These are phyloP conservation scores for Drosophila cognata DNA, from an alignment of 2,888 invertebrate species.

Conservation along the genomic window DNA sequence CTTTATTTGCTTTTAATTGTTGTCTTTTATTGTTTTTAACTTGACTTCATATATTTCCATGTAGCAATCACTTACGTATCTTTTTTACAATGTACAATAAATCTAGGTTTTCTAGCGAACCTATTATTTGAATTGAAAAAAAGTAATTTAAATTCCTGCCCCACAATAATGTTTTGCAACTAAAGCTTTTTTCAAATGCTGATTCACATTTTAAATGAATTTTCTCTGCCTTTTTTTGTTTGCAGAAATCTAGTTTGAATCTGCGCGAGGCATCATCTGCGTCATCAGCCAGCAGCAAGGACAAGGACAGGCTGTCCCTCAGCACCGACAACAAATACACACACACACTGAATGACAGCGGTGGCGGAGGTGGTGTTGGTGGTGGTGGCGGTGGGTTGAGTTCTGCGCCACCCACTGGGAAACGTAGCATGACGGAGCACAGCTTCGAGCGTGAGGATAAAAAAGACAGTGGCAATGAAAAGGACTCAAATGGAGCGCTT, in stretches of 20 bases:
- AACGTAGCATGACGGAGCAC: constrained; percentile 66
- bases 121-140: not conserved
- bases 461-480: constrained; percentile 83
- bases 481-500: constrained; percentile 84
- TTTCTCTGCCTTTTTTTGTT: not conserved
- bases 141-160: not conserved
- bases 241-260: constrained; percentile 82
- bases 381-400: constrained; percentile 54
- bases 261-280: constrained; percentile 74
- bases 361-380: constrained; percentile 35
- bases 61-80: not conserved
- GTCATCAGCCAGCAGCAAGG: constrained; percentile 52
- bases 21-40: not conserved
- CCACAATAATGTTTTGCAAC: not conserved
- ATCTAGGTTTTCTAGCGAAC: not conserved
- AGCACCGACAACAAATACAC: constrained; percentile 83
- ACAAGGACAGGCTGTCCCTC: constrained; percentile 81
- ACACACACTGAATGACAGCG: constrained; percentile 58
- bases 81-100: not conserved
- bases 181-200: constrained; percentile 1
- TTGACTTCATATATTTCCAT: not conserved
- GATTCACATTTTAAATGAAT: constrained; percentile 4
- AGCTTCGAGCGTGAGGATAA: constrained; percentile 80
- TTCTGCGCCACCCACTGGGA: constrained; percentile 70
- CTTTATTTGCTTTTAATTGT: not conserved